phyloP scores from a whole-genome alignment of 1,140 invertebrate genomes.

The Probaryconus sp. region DNA sequence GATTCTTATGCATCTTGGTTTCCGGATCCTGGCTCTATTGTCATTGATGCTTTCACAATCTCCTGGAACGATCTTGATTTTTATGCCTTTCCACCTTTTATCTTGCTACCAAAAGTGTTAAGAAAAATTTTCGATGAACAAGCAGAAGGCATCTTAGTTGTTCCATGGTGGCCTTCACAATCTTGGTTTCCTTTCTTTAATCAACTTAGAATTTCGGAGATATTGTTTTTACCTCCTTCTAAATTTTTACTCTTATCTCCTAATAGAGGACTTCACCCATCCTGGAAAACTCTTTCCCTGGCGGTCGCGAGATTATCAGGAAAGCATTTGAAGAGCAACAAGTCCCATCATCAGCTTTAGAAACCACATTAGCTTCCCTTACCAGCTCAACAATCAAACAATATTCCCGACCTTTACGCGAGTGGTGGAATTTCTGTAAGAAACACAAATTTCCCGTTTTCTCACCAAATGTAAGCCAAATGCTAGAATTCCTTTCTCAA shows the following conservation, averaged over 20 bases:
- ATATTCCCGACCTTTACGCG: too few relatives aligned
- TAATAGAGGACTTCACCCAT: not conserved
- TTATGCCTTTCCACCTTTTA: not conserved
- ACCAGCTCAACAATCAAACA: too few relatives aligned
- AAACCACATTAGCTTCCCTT: not conserved
- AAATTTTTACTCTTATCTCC: not conserved
- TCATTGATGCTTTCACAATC: constrained; percentile 41
- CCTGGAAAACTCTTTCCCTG: too few relatives aligned
- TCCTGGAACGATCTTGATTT: constrained; percentile 4
- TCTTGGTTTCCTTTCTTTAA: too few relatives aligned
- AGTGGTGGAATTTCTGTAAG: constrained; percentile 8
- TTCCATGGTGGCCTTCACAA: not conserved
- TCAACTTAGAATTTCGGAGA: not conserved
- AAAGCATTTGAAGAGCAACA: not conserved
- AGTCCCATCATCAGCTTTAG: not conserved
- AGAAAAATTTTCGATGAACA: not conserved
- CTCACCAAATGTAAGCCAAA: not conserved
- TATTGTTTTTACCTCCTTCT: not conserved
- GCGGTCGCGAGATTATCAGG: not conserved
- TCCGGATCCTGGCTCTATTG: constrained; percentile 27
- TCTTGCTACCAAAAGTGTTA: not conserved
- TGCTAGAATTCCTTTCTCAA: not conserved
- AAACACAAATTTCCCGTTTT: not conserved
- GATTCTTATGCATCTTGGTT: constrained; percentile 41
- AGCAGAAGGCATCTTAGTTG: not conserved